These are phyloP conservation scores for Macrosiphum euphorbiae DNA, from an alignment of 2,888 invertebrate species.

Conservation along the genomic window DNA sequence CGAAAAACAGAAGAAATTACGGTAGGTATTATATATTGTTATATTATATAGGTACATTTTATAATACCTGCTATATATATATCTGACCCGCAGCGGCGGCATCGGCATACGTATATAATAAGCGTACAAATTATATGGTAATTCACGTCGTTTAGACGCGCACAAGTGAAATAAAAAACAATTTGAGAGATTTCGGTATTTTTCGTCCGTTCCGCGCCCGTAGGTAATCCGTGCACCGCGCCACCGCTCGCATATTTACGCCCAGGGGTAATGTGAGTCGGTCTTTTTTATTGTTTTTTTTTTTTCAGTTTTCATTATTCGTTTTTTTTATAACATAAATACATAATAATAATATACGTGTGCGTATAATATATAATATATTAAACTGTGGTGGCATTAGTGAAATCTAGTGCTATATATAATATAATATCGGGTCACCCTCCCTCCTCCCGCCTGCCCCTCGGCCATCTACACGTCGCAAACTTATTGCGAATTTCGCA, in stretches of 20 bases:
- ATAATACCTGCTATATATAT: not conserved
- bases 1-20: conserved; percentile 51
- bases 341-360: not conserved
- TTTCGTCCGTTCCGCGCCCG: not conserved
- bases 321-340: not conserved
- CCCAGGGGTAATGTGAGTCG: conserved; percentile 25
- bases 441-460: not conserved
- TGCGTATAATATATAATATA: not conserved
- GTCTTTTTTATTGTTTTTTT: not conserved
- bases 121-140: conserved; percentile 54
- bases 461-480: not conserved
- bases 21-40: not conserved
- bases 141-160: conserved; percentile 56
- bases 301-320: not conserved
- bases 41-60: not conserved
- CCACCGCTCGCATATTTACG: conserved; percentile 9
- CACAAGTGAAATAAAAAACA: conserved; percentile 57
- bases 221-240: conserved; percentile 10
- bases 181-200: conserved; percentile 34
- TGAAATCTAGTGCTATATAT: not conserved
- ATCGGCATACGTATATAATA: not conserved
- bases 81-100: not conserved
- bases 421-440: not conserved
- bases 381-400: not conserved
- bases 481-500: not conserved